phyloP scores from a whole-genome alignment of 2,113 vertebrate genomes.

The Isichthys henryi region DNA sequence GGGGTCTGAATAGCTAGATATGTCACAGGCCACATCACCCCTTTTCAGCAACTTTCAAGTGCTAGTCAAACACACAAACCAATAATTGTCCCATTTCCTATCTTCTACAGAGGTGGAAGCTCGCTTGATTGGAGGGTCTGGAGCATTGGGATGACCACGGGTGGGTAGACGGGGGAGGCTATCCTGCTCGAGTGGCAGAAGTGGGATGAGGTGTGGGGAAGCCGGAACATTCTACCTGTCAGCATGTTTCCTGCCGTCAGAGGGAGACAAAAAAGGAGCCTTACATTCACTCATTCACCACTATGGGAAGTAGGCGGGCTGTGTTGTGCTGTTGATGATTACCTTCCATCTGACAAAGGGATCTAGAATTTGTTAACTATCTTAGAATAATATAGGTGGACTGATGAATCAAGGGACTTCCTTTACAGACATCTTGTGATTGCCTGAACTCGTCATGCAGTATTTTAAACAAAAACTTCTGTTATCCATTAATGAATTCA shows the following conservation, averaged over 20 bases:
- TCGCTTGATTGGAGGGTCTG: background rate
- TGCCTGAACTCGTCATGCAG: background rate
- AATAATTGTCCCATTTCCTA: slow-evolving; percentile 43
- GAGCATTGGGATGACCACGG: background rate
- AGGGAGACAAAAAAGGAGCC: slow-evolving; percentile 35
- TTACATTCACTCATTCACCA: slow-evolving; percentile 37
- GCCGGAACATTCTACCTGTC: slow-evolving; percentile 11
- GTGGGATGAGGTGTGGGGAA: slow-evolving; percentile 27
- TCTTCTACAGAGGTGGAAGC: slow-evolving; percentile 24
- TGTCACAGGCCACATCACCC: background rate
- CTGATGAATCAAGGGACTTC: slow-evolving; percentile 27
- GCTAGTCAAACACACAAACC: slow-evolving; percentile 30
- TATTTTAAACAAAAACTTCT: background rate
- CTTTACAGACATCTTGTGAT: background rate
- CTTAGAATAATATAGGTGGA: slow-evolving; percentile 60
- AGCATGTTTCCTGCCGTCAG: slow-evolving; percentile 27
- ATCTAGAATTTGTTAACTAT: slow-evolving; percentile 47
- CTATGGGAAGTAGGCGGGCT: slow-evolving; percentile 36
- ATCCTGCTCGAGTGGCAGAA: slow-evolving; percentile 19
- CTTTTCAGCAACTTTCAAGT: slow-evolving; percentile 23
- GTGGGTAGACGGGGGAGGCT: slow-evolving; percentile 12
- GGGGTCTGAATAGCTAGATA: background rate
- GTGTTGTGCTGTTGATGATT: slow-evolving; percentile 34
- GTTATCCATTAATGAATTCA: background rate
- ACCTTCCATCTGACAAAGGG: slow-evolving; percentile 48